Conservation (phyloP, 2,888 invertebrate genomes). For the Meiosimyza decipiens region DNA sequence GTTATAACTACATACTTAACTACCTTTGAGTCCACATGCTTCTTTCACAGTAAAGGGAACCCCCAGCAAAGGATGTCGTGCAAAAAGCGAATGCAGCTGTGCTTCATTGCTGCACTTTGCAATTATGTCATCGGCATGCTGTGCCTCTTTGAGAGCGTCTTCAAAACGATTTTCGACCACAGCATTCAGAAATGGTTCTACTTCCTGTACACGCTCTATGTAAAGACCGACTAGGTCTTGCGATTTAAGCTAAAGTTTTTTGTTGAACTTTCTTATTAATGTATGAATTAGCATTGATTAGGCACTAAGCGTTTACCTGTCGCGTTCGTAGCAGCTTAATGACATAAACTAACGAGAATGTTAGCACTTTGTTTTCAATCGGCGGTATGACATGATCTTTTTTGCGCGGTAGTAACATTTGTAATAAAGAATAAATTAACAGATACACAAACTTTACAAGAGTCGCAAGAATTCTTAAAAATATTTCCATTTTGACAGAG, state of each 20-base stretch:
- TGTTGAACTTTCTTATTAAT: neutral
- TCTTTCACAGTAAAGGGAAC: slow-evolving; percentile 87
- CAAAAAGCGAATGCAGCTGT: slow-evolving; percentile 48
- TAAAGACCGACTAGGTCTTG: slow-evolving; percentile 72
- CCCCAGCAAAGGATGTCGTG: slow-evolving; percentile 77
- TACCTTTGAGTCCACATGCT: slow-evolving; percentile 79
- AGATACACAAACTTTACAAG: slow-evolving; percentile 44
- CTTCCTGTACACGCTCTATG: slow-evolving; percentile 73
- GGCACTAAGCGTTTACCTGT: slow-evolving; percentile 50
- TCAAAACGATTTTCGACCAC: slow-evolving; percentile 75
- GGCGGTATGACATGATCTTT: slow-evolving; percentile 43
- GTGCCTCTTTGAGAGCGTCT: slow-evolving; percentile 75
- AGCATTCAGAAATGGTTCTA: slow-evolving; percentile 77
- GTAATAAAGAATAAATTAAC: slow-evolving; percentile 38
- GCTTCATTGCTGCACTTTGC: slow-evolving; percentile 42
- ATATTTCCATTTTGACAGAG: slow-evolving; percentile 51
- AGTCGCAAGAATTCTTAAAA: slow-evolving; percentile 50
- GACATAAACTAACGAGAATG: slow-evolving; percentile 49
- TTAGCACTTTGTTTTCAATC: slow-evolving; percentile 49
- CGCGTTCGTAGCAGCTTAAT: slow-evolving; percentile 47
- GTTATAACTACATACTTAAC: slow-evolving; percentile 27
- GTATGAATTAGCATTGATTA: neutral
- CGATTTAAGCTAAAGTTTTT: slow-evolving; percentile 70
- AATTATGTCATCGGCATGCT: slow-evolving; percentile 69
- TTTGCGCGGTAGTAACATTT: slow-evolving; percentile 23